These are phyloP conservation scores for Drosophila mauritiana DNA, from an alignment of 1,140 invertebrate species.

Conservation along the genomic window DNA sequence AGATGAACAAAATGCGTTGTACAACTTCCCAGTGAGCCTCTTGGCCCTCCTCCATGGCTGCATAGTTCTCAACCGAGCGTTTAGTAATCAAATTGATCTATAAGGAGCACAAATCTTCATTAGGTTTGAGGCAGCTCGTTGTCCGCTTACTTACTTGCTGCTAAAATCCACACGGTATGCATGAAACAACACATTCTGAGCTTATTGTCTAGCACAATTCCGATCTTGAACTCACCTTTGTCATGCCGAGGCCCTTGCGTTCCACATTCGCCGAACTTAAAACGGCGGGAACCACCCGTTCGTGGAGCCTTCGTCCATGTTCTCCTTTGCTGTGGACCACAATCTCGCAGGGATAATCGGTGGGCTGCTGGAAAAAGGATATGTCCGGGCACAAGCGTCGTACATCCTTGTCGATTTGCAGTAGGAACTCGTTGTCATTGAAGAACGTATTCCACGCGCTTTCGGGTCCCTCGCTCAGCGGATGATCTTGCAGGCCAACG, in stretches of 20 bases:
- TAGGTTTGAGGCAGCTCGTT: neutral
- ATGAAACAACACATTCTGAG: slow-evolving; percentile 41
- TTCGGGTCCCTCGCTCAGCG: slow-evolving; percentile 96
- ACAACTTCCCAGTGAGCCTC: slow-evolving; percentile 99
- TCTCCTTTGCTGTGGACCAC: slow-evolving; percentile 90
- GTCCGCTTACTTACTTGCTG: slow-evolving; percentile 77
- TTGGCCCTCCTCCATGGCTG: slow-evolving; percentile 91
- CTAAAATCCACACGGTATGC: slow-evolving; percentile 44
- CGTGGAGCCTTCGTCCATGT: slow-evolving; percentile 90
- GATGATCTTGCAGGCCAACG: slow-evolving; percentile 89
- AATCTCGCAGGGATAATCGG: slow-evolving; percentile 76
- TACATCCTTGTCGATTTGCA: slow-evolving; percentile 99
- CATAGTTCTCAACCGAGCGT: slow-evolving; percentile 90
- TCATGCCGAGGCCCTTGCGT: slow-evolving; percentile 94
- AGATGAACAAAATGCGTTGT: slow-evolving; percentile 97
- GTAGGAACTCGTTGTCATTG: slow-evolving; percentile 96
- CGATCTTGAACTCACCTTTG: slow-evolving; percentile 88
- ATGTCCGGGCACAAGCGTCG: slow-evolving; percentile 97
- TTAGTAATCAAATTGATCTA: slow-evolving; percentile 87
- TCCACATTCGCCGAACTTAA: slow-evolving; percentile 95
- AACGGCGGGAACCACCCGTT: slow-evolving; percentile 93
- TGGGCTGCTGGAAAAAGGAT: slow-evolving; percentile 86
- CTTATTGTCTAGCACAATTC: slow-evolving; percentile 14
- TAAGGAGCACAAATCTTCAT: neutral
- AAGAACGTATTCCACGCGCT: slow-evolving; percentile 97